Evolutionary conservation across 2,888 invertebrate species (phyloP).

Genomic region (Rhagonycha fulva): DNA sequence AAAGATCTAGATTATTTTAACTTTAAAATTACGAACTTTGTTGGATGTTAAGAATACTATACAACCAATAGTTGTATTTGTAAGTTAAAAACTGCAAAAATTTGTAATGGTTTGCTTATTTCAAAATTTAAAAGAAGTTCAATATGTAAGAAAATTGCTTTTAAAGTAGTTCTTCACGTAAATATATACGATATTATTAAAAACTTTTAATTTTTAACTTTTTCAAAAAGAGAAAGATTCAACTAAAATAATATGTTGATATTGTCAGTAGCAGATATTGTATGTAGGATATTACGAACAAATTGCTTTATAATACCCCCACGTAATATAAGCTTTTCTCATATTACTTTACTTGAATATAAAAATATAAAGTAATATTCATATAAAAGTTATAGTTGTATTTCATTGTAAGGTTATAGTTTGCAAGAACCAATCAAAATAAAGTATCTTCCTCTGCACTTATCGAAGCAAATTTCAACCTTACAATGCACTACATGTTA

Average conservation of each 20-base stretch:
- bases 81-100: too few relatives aligned
- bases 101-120: neutral
- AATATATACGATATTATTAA: neutral
- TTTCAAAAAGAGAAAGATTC: neutral
- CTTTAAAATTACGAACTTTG: neutral
- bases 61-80: too few relatives aligned
- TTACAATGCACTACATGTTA: too few relatives aligned
- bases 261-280: neutral
- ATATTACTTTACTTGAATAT: too few relatives aligned
- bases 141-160: neutral
- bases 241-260: neutral
- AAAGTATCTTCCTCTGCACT: too few relatives aligned
- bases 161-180: neutral
- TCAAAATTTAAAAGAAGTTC: neutral
- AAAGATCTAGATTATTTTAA: neutral
- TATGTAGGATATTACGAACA: neutral
- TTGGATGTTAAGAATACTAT: too few relatives aligned
- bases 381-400: too few relatives aligned
- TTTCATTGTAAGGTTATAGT: too few relatives aligned
- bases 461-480: too few relatives aligned
- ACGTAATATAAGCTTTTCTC: neutral
- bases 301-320: neutral
- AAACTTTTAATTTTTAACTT: neutral
- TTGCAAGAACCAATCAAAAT: too few relatives aligned
- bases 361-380: too few relatives aligned